These are phyloP conservation scores for Platycheirus rosarum DNA, from an alignment of 2,888 invertebrate genomes.

Conservation along the genomic window DNA sequence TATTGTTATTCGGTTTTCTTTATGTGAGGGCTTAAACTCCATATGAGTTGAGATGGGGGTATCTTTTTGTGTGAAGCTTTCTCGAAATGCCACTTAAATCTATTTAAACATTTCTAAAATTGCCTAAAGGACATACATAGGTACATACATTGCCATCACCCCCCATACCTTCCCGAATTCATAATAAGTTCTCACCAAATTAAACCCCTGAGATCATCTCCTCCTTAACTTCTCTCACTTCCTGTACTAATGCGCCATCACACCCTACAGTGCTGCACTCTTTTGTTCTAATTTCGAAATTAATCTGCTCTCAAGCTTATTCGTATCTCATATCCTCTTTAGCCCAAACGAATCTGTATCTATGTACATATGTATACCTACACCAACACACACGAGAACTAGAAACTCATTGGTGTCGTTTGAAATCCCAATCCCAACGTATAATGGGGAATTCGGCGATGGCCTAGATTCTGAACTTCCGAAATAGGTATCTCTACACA, in stretches of 20 bases:
- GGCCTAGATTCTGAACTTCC: slow-evolving; percentile 70
- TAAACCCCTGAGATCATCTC: slow-evolving; percentile 51
- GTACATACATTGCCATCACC: neutral
- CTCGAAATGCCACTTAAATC: slow-evolving; percentile 67
- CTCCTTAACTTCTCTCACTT: slow-evolving; percentile 8
- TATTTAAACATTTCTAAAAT: slow-evolving; percentile 59
- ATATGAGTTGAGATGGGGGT: neutral
- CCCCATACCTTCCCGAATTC: slow-evolving; percentile 27
- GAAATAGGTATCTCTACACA: slow-evolving; percentile 50
- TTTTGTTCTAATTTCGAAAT: slow-evolving; percentile 72
- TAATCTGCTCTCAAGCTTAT: slow-evolving; percentile 72
- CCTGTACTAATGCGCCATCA: neutral
- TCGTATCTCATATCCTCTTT: slow-evolving; percentile 66
- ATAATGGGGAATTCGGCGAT: slow-evolving; percentile 67
- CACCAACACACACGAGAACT: slow-evolving; percentile 14
- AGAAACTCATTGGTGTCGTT: slow-evolving; percentile 30
- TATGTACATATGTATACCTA: slow-evolving; percentile 8
- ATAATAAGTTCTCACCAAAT: slow-evolving; percentile 69
- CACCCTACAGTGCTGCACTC: slow-evolving; percentile 28
- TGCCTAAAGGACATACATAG: slow-evolving; percentile 38
- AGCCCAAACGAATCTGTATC: slow-evolving; percentile 1
- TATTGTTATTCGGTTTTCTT: slow-evolving; percentile 28
- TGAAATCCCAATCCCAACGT: slow-evolving; percentile 65
- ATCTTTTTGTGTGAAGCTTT: slow-evolving; percentile 38
- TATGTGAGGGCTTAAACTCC: slow-evolving; percentile 35